phyloP scores from a whole-genome alignment of 2,797 vertebrate species.

The Sebastiscus albofasciatus region DNA sequence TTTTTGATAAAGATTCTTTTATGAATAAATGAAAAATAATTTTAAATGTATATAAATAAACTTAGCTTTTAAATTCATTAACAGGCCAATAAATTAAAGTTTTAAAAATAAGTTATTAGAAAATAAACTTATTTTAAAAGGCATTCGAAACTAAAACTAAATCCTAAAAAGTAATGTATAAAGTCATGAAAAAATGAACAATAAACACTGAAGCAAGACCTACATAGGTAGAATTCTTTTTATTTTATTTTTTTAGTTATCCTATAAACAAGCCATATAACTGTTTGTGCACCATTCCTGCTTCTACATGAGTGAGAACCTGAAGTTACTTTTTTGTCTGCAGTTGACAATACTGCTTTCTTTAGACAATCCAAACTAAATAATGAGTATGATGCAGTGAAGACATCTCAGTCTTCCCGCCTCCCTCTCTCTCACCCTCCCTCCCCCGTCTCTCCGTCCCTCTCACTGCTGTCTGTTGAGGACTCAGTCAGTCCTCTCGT shows the following conservation, averaged over 20 bases:
- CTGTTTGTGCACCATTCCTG: background rate
- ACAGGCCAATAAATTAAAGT: background rate
- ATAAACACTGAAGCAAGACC: background rate
- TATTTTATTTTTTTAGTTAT: background rate
- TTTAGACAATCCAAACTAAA: background rate
- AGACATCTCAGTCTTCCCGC: background rate
- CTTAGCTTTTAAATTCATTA: background rate
- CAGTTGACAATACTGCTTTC: background rate
- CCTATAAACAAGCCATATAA: background rate
- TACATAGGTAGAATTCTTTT: too few relatives aligned
- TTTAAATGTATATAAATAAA: background rate
- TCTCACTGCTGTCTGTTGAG: background rate
- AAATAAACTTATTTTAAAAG: background rate
- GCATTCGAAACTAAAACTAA: background rate
- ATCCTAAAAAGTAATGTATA: background rate
- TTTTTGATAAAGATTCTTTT: background rate
- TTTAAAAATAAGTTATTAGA: background rate
- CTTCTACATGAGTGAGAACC: background rate
- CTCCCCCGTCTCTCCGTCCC: background rate
- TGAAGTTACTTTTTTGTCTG: too few relatives aligned
- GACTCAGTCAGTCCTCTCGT: conserved; percentile 19
- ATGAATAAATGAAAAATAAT: background rate
- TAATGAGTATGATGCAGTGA: background rate
- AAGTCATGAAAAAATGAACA: background rate
- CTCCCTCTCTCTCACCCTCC: background rate